phyloP scores from a whole-genome alignment of 2,797 vertebrate genomes.

The Melanotaenia maccullochi region DNA sequence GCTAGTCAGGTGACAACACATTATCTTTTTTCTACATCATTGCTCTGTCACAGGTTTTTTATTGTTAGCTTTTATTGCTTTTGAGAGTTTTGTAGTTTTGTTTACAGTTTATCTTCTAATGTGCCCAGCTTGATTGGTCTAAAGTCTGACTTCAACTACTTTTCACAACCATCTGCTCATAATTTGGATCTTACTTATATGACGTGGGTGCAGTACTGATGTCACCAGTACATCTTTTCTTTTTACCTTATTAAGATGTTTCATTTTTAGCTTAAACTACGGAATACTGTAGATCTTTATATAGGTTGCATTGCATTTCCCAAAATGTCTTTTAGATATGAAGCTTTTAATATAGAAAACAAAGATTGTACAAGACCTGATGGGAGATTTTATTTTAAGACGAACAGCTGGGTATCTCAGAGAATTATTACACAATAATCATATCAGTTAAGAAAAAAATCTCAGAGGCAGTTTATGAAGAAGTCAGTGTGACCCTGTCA shows the following conservation, averaged over 20 bases:
- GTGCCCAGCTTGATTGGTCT: background rate
- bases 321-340: constrained; percentile 11
- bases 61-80: background rate
- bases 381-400: constrained; percentile 35
- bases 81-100: background rate
- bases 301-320: background rate
- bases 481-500: constrained; percentile 51
- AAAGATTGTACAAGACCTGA: constrained; percentile 22
- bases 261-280: background rate
- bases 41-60: background rate
- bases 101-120: background rate
- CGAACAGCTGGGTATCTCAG: constrained; percentile 37
- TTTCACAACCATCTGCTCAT: background rate
- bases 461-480: constrained; percentile 53
- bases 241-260: background rate
- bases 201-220: background rate
- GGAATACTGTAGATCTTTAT: background rate
- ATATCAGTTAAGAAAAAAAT: constrained; percentile 44
- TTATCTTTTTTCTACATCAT: background rate
- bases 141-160: background rate
- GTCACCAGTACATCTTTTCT: background rate
- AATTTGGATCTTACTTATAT: background rate
- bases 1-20: background rate
- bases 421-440: constrained; percentile 53
- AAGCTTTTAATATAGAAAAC: constrained; percentile 39